phyloP scores from a whole-genome alignment of 2,888 invertebrate genomes.

The Drosophila aldrichi region DNA sequence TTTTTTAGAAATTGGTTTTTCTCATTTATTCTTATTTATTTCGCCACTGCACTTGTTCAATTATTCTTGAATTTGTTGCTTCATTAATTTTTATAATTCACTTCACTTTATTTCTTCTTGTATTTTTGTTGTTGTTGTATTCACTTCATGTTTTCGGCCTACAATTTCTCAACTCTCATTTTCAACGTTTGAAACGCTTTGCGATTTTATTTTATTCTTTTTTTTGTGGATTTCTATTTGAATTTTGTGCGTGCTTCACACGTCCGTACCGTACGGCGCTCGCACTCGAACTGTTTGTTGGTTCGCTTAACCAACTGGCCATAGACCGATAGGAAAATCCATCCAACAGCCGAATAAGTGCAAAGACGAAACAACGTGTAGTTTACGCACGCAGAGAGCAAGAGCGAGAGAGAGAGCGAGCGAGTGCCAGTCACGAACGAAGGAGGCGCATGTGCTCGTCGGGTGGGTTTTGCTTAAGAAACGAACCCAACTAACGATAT shows the following conservation, averaged over 20 bases:
- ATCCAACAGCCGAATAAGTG: constrained; percentile 24
- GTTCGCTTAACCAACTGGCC: constrained; percentile 24
- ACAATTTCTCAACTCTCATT: constrained; percentile 35
- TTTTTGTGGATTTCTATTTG: constrained; percentile 47
- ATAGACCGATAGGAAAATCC: constrained; percentile 30
- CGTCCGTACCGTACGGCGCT: constrained; percentile 84
- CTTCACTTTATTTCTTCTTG: constrained; percentile 17
- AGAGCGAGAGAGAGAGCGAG: constrained; percentile 8
- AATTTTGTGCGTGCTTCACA: constrained; percentile 79
- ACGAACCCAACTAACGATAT: constrained; percentile 18
- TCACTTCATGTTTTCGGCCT: constrained; percentile 22
- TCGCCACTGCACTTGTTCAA: constrained; percentile 41
- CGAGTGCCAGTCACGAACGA: constrained; percentile 40
- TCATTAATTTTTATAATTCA: constrained; percentile 17
- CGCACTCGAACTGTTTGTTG: constrained; percentile 84
- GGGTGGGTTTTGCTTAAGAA: constrained; percentile 35
- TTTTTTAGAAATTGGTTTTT: constrained; percentile 36
- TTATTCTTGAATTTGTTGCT: constrained; percentile 11
- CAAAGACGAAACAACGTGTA: constrained; percentile 6
- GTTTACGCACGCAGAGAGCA: constrained; percentile 6
- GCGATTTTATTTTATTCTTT: constrained; percentile 27
- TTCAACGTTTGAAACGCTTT: constrained; percentile 65
- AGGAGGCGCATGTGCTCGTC: constrained; percentile 62
- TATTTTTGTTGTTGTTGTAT: constrained; percentile 1
- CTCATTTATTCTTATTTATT: constrained; percentile 11